phyloP scores from a whole-genome alignment of 2,888 invertebrate species.

The Lysandra bellargus region DNA sequence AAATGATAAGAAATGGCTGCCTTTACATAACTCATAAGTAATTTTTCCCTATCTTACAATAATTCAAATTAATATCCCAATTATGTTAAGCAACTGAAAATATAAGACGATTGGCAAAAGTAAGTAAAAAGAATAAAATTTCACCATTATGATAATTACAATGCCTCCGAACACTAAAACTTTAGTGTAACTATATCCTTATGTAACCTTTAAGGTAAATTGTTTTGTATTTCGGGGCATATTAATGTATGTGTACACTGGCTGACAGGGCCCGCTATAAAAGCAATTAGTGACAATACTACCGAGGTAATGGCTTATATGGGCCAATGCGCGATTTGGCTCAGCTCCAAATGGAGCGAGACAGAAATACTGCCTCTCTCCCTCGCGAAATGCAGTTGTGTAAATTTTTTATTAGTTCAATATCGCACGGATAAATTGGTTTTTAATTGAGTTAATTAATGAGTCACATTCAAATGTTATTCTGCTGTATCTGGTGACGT shows the following conservation, averaged over 20 bases:
- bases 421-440: slow-evolving; percentile 6
- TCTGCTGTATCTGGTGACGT: not conserved
- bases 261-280: slow-evolving; percentile 54
- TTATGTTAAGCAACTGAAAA: too few species aligned
- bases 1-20: too few species aligned
- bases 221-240: slow-evolving; percentile 31
- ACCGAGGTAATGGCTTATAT: slow-evolving; percentile 58
- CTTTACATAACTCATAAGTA: too few species aligned
- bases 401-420: slow-evolving; percentile 30
- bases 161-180: not conserved
- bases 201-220: not conserved
- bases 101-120: too few species aligned
- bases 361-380: slow-evolving; percentile 42
- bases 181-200: not conserved
- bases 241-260: slow-evolving; percentile 48
- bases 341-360: slow-evolving; percentile 52
- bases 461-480: not conserved
- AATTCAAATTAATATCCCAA: too few species aligned
- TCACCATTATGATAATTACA: not conserved
- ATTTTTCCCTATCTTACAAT: too few species aligned
- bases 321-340: slow-evolving; percentile 43
- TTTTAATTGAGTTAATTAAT: slow-evolving; percentile 5
- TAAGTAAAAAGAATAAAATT: too few species aligned
- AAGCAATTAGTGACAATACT: slow-evolving; percentile 67
- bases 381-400: slow-evolving; percentile 28